Base-by-base conservation (phyloP, 1,140 invertebrate species). In the Bacillus rossius region DNA sequence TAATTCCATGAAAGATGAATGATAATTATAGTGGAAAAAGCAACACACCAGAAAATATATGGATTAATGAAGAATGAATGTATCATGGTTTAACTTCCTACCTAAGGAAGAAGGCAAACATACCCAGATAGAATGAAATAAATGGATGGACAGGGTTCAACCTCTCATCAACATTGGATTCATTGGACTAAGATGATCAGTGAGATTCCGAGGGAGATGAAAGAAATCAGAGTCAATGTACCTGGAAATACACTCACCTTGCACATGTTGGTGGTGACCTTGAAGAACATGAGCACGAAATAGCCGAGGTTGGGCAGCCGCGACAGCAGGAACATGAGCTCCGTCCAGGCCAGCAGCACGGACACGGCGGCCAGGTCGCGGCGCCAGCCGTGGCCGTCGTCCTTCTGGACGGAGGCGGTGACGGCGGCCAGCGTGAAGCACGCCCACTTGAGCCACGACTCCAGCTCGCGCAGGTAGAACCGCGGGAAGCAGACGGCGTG, bases 211-310 rank as follows among this genome's bases (percentile, higher is more conserved):
- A n/a, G n/a, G n/a, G n/a, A n/a, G n/a, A n/a, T n/a, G n/a, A n/a
- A n/a, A n/a, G n/a, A n/a, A n/a, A n/a, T n/a, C n/a, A n/a, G n/a
- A n/a, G n/a, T n/a, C n/a, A n/a, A n/a, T n/a, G n/a, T n/a, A n/a
- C n/a, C n/a, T n/a, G n/a, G n/a, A n/a, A n/a, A n/a, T n/a, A n/a
- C 19, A 45, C 43, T 49, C 34, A 77, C 77, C 68, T 78, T 78
- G 5, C 78, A 55, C 17, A 78, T 72, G 67, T 78, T 76, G 0
- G 66, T 65, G 4, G 77, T 74, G 1, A 79, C 77, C 56, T 75
- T 76, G 23, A 72, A 72, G 67, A 80, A 80, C 78, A 80, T 80
- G 0, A 78, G 70, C 1, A 77, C 74, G 58, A 77, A 78, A 49
- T 75, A 79, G 3, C 77, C 78, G 66, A 72, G 79, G 61, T 74